Evolutionary conservation across 1,140 invertebrate genomes (phyloP), one percentile per base, ranked within the genome.

Genomic region (Venturia canescens): DNA sequence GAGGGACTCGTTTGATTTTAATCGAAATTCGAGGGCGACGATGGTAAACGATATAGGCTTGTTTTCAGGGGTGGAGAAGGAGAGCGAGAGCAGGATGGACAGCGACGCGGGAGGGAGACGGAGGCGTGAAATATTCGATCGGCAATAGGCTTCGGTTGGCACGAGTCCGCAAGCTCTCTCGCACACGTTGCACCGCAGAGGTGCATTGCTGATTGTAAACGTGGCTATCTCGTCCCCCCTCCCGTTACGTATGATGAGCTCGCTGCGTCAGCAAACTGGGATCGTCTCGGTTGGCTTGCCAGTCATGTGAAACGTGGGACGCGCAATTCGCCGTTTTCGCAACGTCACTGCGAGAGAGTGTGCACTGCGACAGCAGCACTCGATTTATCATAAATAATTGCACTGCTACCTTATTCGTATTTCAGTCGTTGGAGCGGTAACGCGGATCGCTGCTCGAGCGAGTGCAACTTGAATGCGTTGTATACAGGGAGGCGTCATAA

Each of bases 361-460:
- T 74, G 74, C 44, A 80, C 38, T 80, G 50, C 23, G 70, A 75
- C 29, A 31, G 79, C 29, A 67, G 79, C 29, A 67, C 44, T 78
- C 34, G 74, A 60, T 80, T 83, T 69, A 80, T 80, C 74, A 78
- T 80, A 83, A 80, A 80, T 83, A 80, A 83, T 83, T 78, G 70
- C 82, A 80, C 34, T 13, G 50, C 26, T 34, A 78, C 82, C 79
- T 83, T 80, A 80, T 80, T 83, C 79, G 82, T 77, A 83, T 83
- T 80, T 80, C 34, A 83, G 74, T 60, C 78, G 66, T 72, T 80
- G 72, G 34, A 57, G 18, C 74, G 71, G 66, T 66, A 74, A 71
- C n/a, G 66, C n/a, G 27, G 29, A 69, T 69, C 7, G 66, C 6
- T 18, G 29, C 3, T 69, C 29, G 66, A 69, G 18, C 29, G 66